Base-by-base conservation (phyloP, 2,888 invertebrate species). In the Seira musarum region DNA sequence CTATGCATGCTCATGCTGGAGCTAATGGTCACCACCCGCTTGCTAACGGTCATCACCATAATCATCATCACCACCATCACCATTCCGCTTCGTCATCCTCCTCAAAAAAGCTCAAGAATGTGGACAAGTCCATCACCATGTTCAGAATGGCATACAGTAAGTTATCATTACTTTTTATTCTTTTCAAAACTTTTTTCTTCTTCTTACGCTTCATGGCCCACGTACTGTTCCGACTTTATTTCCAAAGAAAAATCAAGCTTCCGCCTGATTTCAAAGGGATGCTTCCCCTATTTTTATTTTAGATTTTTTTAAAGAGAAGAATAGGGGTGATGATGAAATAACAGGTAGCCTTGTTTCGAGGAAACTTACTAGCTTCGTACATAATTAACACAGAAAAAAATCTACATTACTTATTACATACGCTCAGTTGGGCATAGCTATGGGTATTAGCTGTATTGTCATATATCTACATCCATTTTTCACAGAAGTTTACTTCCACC, bases 101-200 rank as follows among this genome's bases (percentile, higher is more conserved):
- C 15, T n/a, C 25, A 63, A 88, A 88, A 85, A 87, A 87, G 74
- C 80, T 83, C 75, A 95, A 96, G 89, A 92, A 93, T 85, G 91
- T 96, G 87, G 96, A 97, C 90, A 98, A 98, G 90, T 95, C 95
- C 90, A 87, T 74, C 87, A 87, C 69, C 91, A 91, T 72, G 84
- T 86, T 60, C 86, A 86, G 79, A 86, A 85, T 64, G 85, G 85
- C 61, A 85, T 86, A 65, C 85, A 86, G 86, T 86, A 85, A 86
- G 86, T 84, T 53, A 30, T 69, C 63, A 57, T 49, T 53, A 19
- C 64, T 64, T 24, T 46, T 57, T 63, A 30, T 64, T 64, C 30
- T 60, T 65, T 25, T 25, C 25, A 15, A 6, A 15, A 30, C 30
- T 13, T 77, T 64, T 64, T 46, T 25, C 46, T 72, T 25, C 46